A percentile compares a stretch with the other conserved stretches of the same genome.
Conservation (phyloP, 2,888 invertebrate species). For the Nephrotoma guestfalica region DNA sequence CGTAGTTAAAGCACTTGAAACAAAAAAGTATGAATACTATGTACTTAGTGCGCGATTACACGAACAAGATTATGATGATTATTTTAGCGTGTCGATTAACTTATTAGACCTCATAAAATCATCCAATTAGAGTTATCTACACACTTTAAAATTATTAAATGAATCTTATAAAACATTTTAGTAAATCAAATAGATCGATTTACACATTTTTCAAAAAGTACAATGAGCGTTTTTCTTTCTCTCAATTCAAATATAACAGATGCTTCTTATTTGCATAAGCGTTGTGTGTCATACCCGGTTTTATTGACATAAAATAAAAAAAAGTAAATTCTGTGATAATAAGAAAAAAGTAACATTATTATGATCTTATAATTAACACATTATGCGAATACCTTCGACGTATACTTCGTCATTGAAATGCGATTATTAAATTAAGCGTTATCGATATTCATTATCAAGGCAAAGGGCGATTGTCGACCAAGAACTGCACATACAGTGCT, state of each 20-base stretch:
- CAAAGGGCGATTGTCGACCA: background rate
- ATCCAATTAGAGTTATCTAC: background rate
- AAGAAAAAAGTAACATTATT: background rate
- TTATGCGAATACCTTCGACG: background rate
- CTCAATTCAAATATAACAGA: background rate
- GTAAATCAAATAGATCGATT: background rate
- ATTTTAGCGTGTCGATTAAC: background rate
- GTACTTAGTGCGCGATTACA: background rate
- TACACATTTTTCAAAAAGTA: background rate
- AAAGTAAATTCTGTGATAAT: background rate
- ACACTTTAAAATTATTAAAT: background rate
- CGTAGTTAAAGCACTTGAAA: background rate
- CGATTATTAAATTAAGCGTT: background rate
- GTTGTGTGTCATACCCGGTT: background rate
- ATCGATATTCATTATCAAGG: background rate
- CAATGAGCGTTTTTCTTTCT: background rate
- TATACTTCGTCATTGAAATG: background rate
- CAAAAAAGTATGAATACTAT: background rate
- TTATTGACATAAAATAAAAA: background rate
- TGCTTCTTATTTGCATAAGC: background rate
- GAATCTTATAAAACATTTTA: background rate
- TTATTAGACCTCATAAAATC: background rate
- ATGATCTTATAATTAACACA: background rate
- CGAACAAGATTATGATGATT: background rate
- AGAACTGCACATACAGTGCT: background rate